A percentile compares a stretch with the other conserved stretches of the same genome.
Evolutionary conservation across 2,113 vertebrate species (phyloP).

Genomic region (Spilogale gracilis): DNA sequence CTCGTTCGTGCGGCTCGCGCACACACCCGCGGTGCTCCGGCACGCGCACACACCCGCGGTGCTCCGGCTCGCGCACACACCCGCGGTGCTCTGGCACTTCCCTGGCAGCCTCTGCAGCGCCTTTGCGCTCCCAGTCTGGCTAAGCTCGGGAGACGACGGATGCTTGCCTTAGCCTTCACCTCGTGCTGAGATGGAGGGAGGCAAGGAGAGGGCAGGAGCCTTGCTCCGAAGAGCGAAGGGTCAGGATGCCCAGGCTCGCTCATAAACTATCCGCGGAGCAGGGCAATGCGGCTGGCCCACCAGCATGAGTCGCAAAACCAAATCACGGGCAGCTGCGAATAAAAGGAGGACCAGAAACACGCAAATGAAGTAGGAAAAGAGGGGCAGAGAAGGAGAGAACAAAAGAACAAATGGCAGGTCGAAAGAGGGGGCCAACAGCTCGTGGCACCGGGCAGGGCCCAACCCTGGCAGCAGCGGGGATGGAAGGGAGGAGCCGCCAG

Average conservation of each 20-base stretch:
- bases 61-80: neutral
- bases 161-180: neutral
- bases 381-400: neutral
- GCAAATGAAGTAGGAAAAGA: neutral
- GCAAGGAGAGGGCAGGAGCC: neutral
- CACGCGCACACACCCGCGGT: fast-evolving
- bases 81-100: neutral
- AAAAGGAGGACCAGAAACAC: too few relatives aligned
- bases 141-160: neutral
- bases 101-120: neutral
- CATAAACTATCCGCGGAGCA: neutral
- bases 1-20: fast-evolving
- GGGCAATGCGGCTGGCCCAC: neutral
- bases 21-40: too few relatives aligned
- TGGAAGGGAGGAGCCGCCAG: neutral
- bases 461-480: neutral
- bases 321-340: neutral
- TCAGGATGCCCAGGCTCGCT: fast-evolving
- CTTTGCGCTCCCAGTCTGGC: neutral
- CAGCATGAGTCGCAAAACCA: neutral
- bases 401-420: neutral
- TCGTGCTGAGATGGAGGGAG: too few relatives aligned
- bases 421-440: neutral
- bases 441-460: neutral
- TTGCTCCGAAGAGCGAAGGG: neutral